Evolutionary conservation across 23 tunicate species (phyloP), one percentile per base, ranked within the genome.

Genomic region (Halocynthia aurantium): DNA sequence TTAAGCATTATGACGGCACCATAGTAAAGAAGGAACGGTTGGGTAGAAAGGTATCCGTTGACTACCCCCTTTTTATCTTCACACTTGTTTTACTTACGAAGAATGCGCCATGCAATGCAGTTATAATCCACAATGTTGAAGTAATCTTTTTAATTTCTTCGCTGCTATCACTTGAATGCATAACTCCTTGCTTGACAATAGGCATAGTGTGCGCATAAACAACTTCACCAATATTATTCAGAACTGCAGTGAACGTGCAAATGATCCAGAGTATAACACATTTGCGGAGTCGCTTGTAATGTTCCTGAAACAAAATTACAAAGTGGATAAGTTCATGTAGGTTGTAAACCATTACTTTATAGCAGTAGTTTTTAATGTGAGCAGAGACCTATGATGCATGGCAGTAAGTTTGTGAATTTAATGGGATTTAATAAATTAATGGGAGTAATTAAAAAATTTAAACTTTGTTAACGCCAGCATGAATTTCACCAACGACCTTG

Each of bases 191-290:
- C 50, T 54, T 74, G 67, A 74, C 44, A 49, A 77, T 50, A 0
- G 91, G 93, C 52, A 92, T 74, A 10, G 89, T 56, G 12, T 73
- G 78, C 52, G 75, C 77, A 79, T 70, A 92, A 8, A 92, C 80
- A 21, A 82, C 93, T 79, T 92, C 98, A 17, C 88, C 92, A 15
- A 92, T 21, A 40, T 92, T 92, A 55, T 70, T 76, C 60, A 92
- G 11, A 8, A 92, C 19, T 10, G 80, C 82, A 0, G 80, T 15
- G 11, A 79, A 76, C 19, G 98, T 85, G 7, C 69, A 22, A 11
- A 68, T 50, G 55, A 70, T 56, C 98, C 98, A 92, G 52, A 83
- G 77, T 10, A 83, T 70, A 11, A 85, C 63, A n/a, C 85, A 81
- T 7, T 31, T 76, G 10, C 88, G 69, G 84, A 92, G 86, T 52